Evolutionary conservation across 2,888 invertebrate species (phyloP).

Genomic region (Stenodera caucasica): DNA sequence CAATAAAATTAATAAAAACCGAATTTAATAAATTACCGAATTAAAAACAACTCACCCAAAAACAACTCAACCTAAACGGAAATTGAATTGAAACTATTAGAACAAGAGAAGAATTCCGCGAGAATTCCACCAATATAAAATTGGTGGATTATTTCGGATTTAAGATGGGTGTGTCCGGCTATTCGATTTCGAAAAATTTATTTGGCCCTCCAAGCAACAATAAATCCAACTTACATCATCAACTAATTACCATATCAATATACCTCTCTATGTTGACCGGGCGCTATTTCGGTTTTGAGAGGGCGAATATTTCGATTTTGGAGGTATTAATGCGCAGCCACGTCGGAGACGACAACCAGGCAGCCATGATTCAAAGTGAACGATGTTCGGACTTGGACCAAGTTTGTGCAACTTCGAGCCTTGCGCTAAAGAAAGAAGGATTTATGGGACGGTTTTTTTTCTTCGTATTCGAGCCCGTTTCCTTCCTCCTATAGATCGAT

Average conservation of each 20-base stretch:
- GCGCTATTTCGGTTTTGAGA: too few species aligned
- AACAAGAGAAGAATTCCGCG: too few species aligned
- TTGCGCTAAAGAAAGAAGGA: constrained; percentile 53
- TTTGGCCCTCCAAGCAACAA: neutral
- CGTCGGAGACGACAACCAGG: constrained; percentile 51
- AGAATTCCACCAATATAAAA: too few species aligned
- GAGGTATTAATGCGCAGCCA: constrained; percentile 53
- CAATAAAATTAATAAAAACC: constrained; percentile 9
- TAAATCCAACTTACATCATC: too few species aligned
- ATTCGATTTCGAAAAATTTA: neutral
- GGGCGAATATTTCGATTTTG: constrained; percentile 34
- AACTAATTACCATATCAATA: too few species aligned
- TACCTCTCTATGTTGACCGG: too few species aligned
- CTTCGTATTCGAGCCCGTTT: constrained; percentile 43
- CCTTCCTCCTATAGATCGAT: constrained; percentile 54
- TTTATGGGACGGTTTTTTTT: constrained; percentile 50
- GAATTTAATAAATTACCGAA: neutral
- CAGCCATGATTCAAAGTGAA: constrained; percentile 56
- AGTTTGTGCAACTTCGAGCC: constrained; percentile 54
- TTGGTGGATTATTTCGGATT: neutral
- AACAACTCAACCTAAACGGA: neutral
- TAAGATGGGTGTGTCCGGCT: neutral
- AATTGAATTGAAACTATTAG: too few species aligned
- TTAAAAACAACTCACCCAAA: neutral
- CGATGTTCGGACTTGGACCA: constrained; percentile 56